Evolutionary conservation across 2,113 vertebrate species (phyloP).

Genomic region (Emydura subglobosa): DNA sequence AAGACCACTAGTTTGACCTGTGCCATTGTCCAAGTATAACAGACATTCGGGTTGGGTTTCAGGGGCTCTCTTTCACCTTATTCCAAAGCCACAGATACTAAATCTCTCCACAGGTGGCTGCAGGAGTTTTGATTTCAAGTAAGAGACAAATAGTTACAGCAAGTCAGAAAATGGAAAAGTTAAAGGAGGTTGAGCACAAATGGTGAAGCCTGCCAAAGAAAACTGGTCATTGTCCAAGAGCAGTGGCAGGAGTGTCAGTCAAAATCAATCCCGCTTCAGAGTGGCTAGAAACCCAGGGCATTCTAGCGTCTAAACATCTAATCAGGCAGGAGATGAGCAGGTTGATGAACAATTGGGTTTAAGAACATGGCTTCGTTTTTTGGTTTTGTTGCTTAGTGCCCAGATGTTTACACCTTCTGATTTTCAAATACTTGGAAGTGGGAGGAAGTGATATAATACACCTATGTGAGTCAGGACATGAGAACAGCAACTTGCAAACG

Average conservation of each 20-base stretch:
- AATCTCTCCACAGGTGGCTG: neutral
- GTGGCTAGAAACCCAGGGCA: neutral
- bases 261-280: neutral
- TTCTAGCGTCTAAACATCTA: neutral
- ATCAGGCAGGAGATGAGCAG: neutral
- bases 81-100: neutral
- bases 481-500: neutral
- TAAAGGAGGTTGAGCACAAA: neutral
- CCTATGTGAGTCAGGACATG: neutral
- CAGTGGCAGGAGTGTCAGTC: rapidly evolving
- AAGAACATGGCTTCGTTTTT: neutral
- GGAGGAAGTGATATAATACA: neutral
- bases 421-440: neutral
- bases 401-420: rapidly evolving
- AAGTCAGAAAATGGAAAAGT: neutral
- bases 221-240: neutral
- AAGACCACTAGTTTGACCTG: slow-evolving; percentile 1
- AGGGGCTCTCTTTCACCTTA: neutral
- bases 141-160: neutral
- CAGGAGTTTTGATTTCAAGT: neutral
- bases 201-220: neutral
- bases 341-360: neutral
- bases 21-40: neutral
- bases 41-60: neutral
- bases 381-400: neutral